phyloP scores from a whole-genome alignment of 1,140 invertebrate species.

The Psix sp. region DNA sequence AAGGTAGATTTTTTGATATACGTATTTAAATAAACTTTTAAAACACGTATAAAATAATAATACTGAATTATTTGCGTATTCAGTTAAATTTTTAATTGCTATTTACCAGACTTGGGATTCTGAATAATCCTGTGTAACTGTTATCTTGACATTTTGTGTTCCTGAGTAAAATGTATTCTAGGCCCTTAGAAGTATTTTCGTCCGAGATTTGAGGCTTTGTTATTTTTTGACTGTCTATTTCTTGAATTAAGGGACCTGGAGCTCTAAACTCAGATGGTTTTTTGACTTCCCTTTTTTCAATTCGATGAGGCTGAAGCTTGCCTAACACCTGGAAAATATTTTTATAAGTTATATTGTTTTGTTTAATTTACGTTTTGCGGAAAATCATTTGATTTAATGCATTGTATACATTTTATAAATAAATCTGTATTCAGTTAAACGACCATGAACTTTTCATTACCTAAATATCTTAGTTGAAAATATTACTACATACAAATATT shows the following conservation, averaged over 20 bases:
- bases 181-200: slow-evolving; percentile 42
- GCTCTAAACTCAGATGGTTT: slow-evolving; percentile 60
- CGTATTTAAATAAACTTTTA: too few relatives aligned
- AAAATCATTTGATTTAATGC: not conserved
- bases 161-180: slow-evolving; percentile 75
- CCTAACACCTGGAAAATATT: slow-evolving; percentile 81
- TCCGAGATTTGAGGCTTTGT: slow-evolving; percentile 40
- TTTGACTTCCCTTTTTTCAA: slow-evolving; percentile 81
- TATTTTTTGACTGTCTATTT: slow-evolving; percentile 65
- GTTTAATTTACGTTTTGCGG: not conserved
- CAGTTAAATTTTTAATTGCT: too few relatives aligned
- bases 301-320: slow-evolving; percentile 83
- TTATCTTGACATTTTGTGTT: slow-evolving; percentile 74
- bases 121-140: slow-evolving; percentile 78
- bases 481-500: too few relatives aligned
- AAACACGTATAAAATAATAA: too few relatives aligned
- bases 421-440: too few relatives aligned
- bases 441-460: too few relatives aligned
- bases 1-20: too few relatives aligned
- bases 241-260: slow-evolving; percentile 77
- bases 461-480: too few relatives aligned
- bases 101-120: slow-evolving; percentile 78
- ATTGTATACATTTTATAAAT: too few relatives aligned
- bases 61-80: too few relatives aligned
- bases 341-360: not conserved